phyloP scores from a whole-genome alignment of 37 sponge, comb jelly and placozoan genomes.

The Beroe ovata region DNA sequence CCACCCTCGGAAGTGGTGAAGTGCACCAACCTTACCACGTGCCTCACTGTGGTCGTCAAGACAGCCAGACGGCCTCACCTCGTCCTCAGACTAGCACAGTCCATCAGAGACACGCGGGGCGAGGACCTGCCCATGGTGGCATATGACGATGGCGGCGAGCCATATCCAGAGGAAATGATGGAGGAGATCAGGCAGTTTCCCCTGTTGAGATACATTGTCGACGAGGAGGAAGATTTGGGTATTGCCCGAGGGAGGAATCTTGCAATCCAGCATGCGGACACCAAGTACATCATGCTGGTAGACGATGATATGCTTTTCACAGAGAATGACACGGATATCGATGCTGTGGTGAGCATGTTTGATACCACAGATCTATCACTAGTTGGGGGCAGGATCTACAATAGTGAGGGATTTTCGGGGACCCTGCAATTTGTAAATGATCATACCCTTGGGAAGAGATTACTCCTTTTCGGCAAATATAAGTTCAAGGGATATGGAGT shows the following conservation, averaged over 20 bases:
- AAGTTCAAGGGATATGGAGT: no score
- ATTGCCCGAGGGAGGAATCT: not conserved
- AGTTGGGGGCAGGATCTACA: not conserved
- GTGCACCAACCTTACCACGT: not conserved
- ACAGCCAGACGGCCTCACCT: conserved; percentile 17
- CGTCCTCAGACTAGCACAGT: conserved; percentile 7
- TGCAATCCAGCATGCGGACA: not conserved
- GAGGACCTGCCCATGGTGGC: conserved; percentile 12
- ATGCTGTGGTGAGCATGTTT: not conserved
- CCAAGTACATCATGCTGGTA: conserved; percentile 9
- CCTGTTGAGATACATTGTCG: not conserved
- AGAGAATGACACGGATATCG: not conserved
- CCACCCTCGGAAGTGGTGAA: not conserved
- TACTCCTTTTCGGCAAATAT: not conserved
- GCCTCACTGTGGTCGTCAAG: not conserved
- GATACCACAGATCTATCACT: conserved; percentile 28
- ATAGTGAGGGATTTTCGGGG: not conserved
- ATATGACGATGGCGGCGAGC: conserved; percentile 11
- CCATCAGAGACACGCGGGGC: not conserved
- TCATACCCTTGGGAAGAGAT: not conserved
- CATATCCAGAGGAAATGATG: not conserved
- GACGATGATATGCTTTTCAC: not conserved
- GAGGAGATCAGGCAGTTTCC: not conserved
- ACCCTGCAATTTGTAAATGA: not conserved
- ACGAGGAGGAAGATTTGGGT: not conserved